Evolutionary conservation across 2,113 vertebrate species (phyloP).

Genomic region (Clarias gariepinus): DNA sequence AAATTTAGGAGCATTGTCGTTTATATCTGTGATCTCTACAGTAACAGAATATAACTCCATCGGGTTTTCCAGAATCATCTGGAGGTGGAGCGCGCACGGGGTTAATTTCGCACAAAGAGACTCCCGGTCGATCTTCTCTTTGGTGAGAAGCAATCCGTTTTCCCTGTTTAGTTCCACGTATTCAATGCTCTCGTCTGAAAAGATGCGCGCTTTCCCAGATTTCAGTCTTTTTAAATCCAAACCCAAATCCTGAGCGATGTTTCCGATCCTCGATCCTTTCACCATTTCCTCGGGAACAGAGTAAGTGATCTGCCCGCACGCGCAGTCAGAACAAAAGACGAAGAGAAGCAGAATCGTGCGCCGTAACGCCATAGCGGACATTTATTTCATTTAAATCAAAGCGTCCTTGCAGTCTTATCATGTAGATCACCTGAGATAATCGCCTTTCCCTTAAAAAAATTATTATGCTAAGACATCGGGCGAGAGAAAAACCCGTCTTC

Average conservation of each 20-base stretch:
- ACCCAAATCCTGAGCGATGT: conserved; percentile 67
- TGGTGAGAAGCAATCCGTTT: conserved; percentile 56
- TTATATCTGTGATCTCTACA: conserved; percentile 63
- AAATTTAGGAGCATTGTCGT: conserved; percentile 58
- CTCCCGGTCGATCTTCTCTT: conserved; percentile 62
- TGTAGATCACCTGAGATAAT: neutral
- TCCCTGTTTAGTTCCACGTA: conserved; percentile 63
- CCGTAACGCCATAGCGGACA: conserved; percentile 58
- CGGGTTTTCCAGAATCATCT: conserved; percentile 64
- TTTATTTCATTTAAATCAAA: neutral
- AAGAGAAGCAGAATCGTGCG: conserved; percentile 35
- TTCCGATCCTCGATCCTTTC: conserved; percentile 65
- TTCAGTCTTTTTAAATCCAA: conserved; percentile 60
- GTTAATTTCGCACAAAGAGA: conserved; percentile 50
- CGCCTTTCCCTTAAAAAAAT: no score
- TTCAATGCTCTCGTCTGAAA: conserved; percentile 57
- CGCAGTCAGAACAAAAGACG: conserved; percentile 28
- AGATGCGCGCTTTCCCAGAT: conserved; percentile 60
- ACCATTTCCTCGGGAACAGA: conserved; percentile 67
- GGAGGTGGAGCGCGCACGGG: conserved; percentile 45
- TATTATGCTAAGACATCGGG: no score
- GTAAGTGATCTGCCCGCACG: conserved; percentile 61
- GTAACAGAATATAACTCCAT: conserved; percentile 62
- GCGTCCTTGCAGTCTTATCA: neutral
- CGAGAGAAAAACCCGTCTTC: no score